These are phyloP conservation scores for Arge pagana DNA, from an alignment of 2,888 invertebrate genomes.

Conservation along the genomic window DNA sequence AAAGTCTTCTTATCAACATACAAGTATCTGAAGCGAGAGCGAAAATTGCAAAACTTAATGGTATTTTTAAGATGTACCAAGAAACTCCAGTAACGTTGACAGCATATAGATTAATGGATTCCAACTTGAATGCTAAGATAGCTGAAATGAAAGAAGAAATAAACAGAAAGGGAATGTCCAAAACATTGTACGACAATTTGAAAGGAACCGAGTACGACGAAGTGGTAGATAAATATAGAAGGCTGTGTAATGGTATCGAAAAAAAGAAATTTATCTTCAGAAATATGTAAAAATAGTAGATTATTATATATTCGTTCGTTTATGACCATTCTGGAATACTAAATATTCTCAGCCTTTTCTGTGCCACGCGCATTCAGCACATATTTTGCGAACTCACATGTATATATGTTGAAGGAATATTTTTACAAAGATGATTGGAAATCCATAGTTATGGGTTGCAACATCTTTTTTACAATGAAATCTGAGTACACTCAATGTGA, in stretches of 20 bases:
- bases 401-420: too few species aligned
- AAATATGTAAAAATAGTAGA: constrained; percentile 32
- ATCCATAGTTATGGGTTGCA: too few species aligned
- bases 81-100: constrained; percentile 55
- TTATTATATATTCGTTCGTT: too few species aligned
- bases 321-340: too few species aligned
- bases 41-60: constrained; percentile 50
- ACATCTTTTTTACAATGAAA: too few species aligned
- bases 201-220: constrained; percentile 57
- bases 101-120: constrained; percentile 54
- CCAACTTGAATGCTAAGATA: constrained; percentile 54
- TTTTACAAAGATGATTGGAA: too few species aligned
- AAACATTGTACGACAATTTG: constrained; percentile 55
- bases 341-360: too few species aligned
- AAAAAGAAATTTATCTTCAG: constrained; percentile 54
- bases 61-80: constrained; percentile 55
- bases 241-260: constrained; percentile 53
- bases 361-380: too few species aligned
- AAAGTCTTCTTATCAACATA: constrained; percentile 40
- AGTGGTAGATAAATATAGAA: constrained; percentile 54
- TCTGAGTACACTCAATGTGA: too few species aligned
- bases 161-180: constrained; percentile 48
- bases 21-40: constrained; percentile 50
- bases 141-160: constrained; percentile 50
- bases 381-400: too few species aligned